phyloP scores from a whole-genome alignment of 1,140 invertebrate genomes.

The Chymomyza costata region DNA sequence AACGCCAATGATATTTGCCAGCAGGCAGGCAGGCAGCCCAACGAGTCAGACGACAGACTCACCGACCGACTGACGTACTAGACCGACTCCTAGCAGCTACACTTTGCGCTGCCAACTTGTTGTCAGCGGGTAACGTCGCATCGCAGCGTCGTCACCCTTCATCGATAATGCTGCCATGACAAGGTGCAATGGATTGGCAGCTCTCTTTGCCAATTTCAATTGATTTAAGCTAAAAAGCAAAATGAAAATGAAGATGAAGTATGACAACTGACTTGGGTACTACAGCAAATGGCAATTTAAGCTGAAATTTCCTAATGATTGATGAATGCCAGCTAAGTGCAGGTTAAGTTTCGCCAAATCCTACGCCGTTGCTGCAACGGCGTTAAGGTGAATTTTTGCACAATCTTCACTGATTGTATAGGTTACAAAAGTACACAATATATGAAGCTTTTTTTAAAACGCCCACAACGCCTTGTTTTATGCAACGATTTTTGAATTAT shows the following conservation, averaged over 20 bases:
- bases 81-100: background rate
- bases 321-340: background rate
- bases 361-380: too few species aligned
- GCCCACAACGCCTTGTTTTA: conserved; percentile 18
- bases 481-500: conserved; percentile 54
- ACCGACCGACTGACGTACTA: too few species aligned
- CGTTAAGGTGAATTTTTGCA: too few species aligned
- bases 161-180: too few species aligned
- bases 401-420: too few species aligned
- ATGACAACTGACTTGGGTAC: conserved; percentile 31
- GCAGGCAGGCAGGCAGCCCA: background rate
- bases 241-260: conserved; percentile 44
- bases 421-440: conserved; percentile 1
- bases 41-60: background rate
- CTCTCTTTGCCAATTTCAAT: conserved; percentile 20
- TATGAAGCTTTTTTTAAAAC: too few species aligned
- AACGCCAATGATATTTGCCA: conserved; percentile 65
- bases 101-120: background rate
- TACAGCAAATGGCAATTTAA: conserved; percentile 3
- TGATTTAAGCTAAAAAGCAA: conserved; percentile 27
- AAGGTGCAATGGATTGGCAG: background rate
- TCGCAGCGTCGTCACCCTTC: too few species aligned
- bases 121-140: conserved; percentile 1
- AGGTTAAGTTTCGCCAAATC: background rate
- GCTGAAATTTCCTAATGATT: conserved; percentile 26